A percentile compares a stretch with the other conserved stretches of the same genome.
Conservation (phyloP, 2,797 vertebrate species). For the Poeciliopsis presidionis region DNA sequence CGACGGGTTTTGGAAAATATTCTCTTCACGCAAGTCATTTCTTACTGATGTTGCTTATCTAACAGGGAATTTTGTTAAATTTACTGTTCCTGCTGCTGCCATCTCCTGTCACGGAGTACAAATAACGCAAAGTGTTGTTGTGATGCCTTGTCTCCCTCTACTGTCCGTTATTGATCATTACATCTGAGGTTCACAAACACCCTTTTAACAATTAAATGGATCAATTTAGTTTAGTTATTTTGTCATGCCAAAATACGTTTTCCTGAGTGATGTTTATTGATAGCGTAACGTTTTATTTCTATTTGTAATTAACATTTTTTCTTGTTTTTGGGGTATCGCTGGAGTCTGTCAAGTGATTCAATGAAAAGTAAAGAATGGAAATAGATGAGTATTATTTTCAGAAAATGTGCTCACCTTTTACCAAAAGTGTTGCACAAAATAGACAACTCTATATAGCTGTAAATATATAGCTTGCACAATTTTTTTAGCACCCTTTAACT, state of each 20-base stretch:
- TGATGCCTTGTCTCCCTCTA: slow-evolving; percentile 15
- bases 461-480: not conserved
- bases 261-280: not conserved
- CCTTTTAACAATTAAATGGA: not conserved
- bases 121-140: not conserved
- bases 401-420: not conserved
- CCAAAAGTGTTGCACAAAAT: not conserved
- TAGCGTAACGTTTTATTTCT: not conserved
- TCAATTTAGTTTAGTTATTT: not conserved
- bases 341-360: not conserved
- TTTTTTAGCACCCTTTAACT: not conserved
- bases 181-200: not conserved
- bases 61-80: not conserved
- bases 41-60: not conserved
- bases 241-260: not conserved
- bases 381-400: not conserved
- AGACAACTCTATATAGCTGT: not conserved
- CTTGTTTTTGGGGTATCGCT: not conserved
- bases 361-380: not conserved
- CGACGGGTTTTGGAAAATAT: not conserved
- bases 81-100: slow-evolving; percentile 43
- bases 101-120: slow-evolving; percentile 50
- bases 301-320: not conserved
- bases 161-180: not conserved
- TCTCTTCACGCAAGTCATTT: slow-evolving; percentile 28